phyloP scores from a whole-genome alignment of 2,888 invertebrate genomes.

The Oegoconia quadripuncta region DNA sequence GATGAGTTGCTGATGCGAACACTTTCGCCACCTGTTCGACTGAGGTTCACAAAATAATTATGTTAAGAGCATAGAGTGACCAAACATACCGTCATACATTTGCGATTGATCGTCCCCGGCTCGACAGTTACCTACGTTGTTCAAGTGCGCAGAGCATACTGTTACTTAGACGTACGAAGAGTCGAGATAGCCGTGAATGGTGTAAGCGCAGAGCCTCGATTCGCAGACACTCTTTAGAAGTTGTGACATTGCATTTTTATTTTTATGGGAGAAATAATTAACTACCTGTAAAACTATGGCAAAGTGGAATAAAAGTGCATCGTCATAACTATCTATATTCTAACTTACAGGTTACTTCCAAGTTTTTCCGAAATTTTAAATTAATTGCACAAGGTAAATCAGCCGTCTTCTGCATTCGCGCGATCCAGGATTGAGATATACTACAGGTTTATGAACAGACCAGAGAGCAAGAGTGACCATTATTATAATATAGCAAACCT shows the following conservation, averaged over 20 bases:
- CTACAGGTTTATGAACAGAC: conserved; percentile 25
- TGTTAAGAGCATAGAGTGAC: conserved; percentile 55
- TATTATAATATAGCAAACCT: conserved; percentile 4
- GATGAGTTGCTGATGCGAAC: conserved; percentile 96
- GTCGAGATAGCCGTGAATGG: conserved; percentile 29
- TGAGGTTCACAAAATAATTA: conserved; percentile 80
- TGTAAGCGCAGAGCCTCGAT: conserved; percentile 23
- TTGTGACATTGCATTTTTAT: conserved; percentile 27
- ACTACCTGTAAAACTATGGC: too few species aligned
- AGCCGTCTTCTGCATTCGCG: neutral
- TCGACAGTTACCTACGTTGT: conserved; percentile 25
- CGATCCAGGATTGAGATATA: conserved; percentile 23
- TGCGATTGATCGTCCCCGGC: conserved; percentile 49
- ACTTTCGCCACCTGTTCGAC: conserved; percentile 99
- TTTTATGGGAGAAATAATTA: neutral
- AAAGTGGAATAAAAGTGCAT: conserved; percentile 30
- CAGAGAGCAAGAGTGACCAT: conserved; percentile 24
- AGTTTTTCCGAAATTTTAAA: conserved; percentile 4
- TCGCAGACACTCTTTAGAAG: conserved; percentile 22
- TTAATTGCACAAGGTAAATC: neutral
- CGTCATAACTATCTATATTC: conserved; percentile 32
- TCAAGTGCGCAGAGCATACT: conserved; percentile 25
- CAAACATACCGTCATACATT: conserved; percentile 62
- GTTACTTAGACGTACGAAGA: conserved; percentile 37
- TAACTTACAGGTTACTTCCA: conserved; percentile 40